These are phyloP conservation scores for Helicolenus hilgendorfi DNA, from an alignment of 2,797 vertebrate genomes.

Conservation along the genomic window DNA sequence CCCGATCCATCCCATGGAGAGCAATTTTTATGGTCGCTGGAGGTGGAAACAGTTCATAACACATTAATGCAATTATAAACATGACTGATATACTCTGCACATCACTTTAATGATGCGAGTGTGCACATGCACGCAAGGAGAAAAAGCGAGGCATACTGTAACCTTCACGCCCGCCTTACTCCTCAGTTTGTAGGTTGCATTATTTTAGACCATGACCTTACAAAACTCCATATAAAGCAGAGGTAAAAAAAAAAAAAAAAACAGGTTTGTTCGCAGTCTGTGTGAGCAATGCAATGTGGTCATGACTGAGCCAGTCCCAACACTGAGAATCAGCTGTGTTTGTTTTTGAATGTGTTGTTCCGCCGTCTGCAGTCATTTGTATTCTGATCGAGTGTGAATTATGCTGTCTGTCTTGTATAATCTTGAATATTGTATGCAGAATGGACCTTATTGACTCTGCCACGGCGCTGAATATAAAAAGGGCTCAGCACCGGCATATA, in stretches of 20 bases:
- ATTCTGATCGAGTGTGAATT: conserved; percentile 89
- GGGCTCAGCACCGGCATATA: conserved; percentile 82
- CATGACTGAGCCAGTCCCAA: conserved; percentile 57
- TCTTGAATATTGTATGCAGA: conserved; percentile 91
- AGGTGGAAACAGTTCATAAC: conserved; percentile 72
- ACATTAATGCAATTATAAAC: conserved; percentile 70
- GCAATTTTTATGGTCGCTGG: conserved; percentile 98
- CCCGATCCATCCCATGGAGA: conserved; percentile 98
- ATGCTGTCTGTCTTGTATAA: conserved; percentile 89
- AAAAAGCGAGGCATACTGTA: conserved; percentile 11
- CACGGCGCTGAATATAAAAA: conserved; percentile 85
- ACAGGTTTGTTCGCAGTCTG: not conserved
- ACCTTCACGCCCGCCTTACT: conserved; percentile 62
- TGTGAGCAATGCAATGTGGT: conserved; percentile 25
- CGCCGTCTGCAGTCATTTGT: conserved; percentile 83
- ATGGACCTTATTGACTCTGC: conserved; percentile 87
- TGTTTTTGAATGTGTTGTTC: conserved; percentile 81
- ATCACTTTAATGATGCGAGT: conserved; percentile 49
- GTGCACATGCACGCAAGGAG: not conserved
- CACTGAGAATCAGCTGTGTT: conserved; percentile 81
- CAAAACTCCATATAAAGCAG: conserved; percentile 26
- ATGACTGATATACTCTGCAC: conserved; percentile 53
- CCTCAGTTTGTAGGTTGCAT: conserved; percentile 19
- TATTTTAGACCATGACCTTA: conserved; percentile 44
- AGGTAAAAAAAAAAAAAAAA: not conserved